Conservation (phyloP, 2,888 invertebrate species). For the Drosophila neotestacea region DNA sequence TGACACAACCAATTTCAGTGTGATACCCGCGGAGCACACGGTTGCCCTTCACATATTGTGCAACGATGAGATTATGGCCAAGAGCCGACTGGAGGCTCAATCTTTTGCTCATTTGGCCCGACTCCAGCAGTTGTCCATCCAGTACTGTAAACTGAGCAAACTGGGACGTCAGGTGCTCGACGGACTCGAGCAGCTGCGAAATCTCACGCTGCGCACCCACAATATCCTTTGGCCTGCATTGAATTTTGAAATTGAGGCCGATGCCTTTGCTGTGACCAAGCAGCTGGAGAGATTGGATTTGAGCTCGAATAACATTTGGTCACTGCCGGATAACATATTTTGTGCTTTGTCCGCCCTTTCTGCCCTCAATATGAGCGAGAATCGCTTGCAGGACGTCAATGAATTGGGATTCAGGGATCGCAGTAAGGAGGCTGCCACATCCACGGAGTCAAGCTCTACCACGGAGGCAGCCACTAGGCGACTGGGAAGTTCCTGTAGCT, state of each 20-base stretch:
- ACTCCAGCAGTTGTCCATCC: slow-evolving; percentile 92
- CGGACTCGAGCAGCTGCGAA: slow-evolving; percentile 92
- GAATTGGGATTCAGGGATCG: slow-evolving; percentile 93
- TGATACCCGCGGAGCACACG: slow-evolving; percentile 93
- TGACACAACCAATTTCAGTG: slow-evolving; percentile 94
- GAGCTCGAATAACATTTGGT: slow-evolving; percentile 95
- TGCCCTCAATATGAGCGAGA: slow-evolving; percentile 93
- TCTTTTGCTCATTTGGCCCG: slow-evolving; percentile 93
- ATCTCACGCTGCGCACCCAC: slow-evolving; percentile 93
- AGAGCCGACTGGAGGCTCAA: slow-evolving; percentile 91
- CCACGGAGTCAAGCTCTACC: slow-evolving; percentile 56
- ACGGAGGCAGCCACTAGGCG: slow-evolving; percentile 55
- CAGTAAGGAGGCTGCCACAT: slow-evolving; percentile 68
- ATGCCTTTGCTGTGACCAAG: slow-evolving; percentile 91
- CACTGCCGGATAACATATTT: slow-evolving; percentile 93
- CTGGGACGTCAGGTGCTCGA: slow-evolving; percentile 92
- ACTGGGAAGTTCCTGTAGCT: slow-evolving; percentile 87
- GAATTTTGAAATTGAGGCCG: slow-evolving; percentile 92
- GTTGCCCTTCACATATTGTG: slow-evolving; percentile 92
- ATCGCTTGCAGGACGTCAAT: slow-evolving; percentile 94
- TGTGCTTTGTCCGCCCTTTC: slow-evolving; percentile 93
- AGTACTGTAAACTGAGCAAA: slow-evolving; percentile 94
- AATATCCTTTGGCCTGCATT: slow-evolving; percentile 94
- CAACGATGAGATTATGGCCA: slow-evolving; percentile 92
- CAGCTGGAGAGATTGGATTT: slow-evolving; percentile 94